Evolutionary conservation across 2,888 invertebrate species (phyloP), one percentile per base, ranked within the genome.

Genomic region (Heteromyza rotundicornis): DNA sequence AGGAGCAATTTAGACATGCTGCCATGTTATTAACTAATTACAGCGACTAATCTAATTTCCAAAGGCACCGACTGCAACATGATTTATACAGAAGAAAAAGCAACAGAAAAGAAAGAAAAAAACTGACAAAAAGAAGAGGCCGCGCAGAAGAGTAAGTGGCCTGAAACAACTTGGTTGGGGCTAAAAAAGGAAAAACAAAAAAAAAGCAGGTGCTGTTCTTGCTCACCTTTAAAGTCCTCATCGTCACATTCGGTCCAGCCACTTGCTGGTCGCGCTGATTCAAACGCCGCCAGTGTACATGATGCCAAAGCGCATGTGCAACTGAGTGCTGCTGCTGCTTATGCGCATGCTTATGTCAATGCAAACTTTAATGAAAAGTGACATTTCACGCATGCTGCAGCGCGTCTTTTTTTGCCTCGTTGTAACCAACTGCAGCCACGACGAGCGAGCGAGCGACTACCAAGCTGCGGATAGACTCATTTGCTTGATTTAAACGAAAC

Each of bases 1-100:
- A 52, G 17, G 16, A 14, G 57, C 74, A 74, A 74, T 75, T 75
- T 74, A 74, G 75, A 75, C 75, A 75, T 74, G 74, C 77, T 77
- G 79, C 77, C 79, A 79, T 79, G 79, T 79, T 79, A 79, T 79
- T 79, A 79, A 79, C 79, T 79, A 79, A 79, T 79, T 79, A 79
- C 79, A 76, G 74, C 75, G 73, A 74, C 77, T 79, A 79, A 79
- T 79, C 79, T 79, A 79, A 71, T 72, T 73, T 72, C 65, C 60
- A 67, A 65, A 68, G 68, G 66, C 68, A 66, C 58, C 60, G n/a
- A n/a, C n/a, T n/a, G 59, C 62, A 56, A 50, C 40, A 61, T 65
- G 62, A 64, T 65, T 64, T 66, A 65, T 58, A 63, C 61, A 63
- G 49, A 75, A 72, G 67, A 69, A 67, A 58, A 35, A 16, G 23